Percentiles rank a stretch among this genome's conserved stretches.
Evolutionary conservation across 2,113 vertebrate genomes (phyloP).

Genomic region (Pleuronectes platessa): DNA sequence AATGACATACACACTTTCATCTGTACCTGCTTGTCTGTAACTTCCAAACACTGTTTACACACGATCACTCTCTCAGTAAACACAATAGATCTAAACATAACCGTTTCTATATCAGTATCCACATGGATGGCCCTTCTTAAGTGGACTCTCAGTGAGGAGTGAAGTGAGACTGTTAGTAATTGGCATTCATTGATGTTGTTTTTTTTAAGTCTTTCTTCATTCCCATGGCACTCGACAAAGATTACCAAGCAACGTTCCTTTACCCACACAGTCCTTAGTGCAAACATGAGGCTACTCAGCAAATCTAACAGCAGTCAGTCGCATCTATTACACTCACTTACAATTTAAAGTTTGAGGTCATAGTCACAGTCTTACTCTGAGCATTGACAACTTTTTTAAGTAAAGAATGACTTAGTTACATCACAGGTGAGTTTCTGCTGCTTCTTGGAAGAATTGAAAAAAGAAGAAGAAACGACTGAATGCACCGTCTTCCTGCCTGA

Average conservation of each 20-base stretch:
- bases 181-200: slow-evolving; percentile 39
- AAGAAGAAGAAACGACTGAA: neutral
- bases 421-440: slow-evolving; percentile 2
- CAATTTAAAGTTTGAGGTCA: slow-evolving; percentile 9
- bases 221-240: slow-evolving; percentile 21
- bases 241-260: slow-evolving; percentile 32
- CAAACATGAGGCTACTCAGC: slow-evolving; percentile 27
- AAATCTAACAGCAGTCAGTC: slow-evolving; percentile 27
- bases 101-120: neutral
- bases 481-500: slow-evolving; percentile 27
- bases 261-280: neutral
- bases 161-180: slow-evolving; percentile 6
- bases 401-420: neutral
- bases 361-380: slow-evolving; percentile 16
- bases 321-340: neutral
- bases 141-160: slow-evolving; percentile 4
- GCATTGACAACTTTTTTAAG: slow-evolving; percentile 23
- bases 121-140: neutral
- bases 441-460: slow-evolving; percentile 9
- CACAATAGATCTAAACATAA: slow-evolving; percentile 10
- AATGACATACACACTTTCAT: slow-evolving; percentile 12
- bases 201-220: slow-evolving; percentile 35
- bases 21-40: neutral
- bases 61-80: neutral
- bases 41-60: slow-evolving; percentile 5